Evolutionary conservation across 35 echinoderm and acorn worm genomes (phyloP), one percentile per base, ranked within the genome.

Genomic region (Nesometra sesokonis): DNA sequence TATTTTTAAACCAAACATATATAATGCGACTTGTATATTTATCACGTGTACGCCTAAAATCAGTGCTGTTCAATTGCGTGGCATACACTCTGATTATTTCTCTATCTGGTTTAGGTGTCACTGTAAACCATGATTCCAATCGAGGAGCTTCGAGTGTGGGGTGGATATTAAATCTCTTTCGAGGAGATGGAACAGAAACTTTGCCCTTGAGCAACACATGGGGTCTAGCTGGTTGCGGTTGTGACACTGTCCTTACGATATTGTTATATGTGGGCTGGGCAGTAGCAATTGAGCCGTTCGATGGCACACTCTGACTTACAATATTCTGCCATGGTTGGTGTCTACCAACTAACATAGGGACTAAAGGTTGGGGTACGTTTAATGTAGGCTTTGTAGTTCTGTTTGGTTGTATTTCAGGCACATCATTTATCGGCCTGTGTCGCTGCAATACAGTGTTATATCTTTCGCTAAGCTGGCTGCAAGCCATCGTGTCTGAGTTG

Each of bases 1-100:
- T 89, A 80, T 99, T 99, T 79, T 99, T 99, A 77, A 99, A 99
- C 96, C 96, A 99, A 33, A 99, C 96, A 34, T 93, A 94, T 19
- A 99, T 93, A 0, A 93, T 90, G 29, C 92, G 36, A n/a, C 86
- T 90, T 27, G 91, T 93, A 35, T 93, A 99, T 84, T 99, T 94
- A 79, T 91, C 90, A 21, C 86, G 90, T 36, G 93, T 89, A 35
- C 89, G 82, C 34, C 96, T 86, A 46, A 94, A 99, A 76, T 93
- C 92, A 0, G 89, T 88, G 32, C 84, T 80, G 83, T 99, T 99
- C 19, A 99, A 86, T 82, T 99, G 90, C 46, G 86, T 83, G 27
- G 94, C 90, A 35, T 92, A 94, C 30, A 82, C 52, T 30, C 94
- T 89, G 13, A 94, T 99, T 13, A 93, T 94, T 39, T 91, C 93